Percentiles rank a stretch among this genome's conserved stretches.
Evolutionary conservation across 2,888 invertebrate species (phyloP).

Genomic region (Cylindroiulus punctatus): DNA sequence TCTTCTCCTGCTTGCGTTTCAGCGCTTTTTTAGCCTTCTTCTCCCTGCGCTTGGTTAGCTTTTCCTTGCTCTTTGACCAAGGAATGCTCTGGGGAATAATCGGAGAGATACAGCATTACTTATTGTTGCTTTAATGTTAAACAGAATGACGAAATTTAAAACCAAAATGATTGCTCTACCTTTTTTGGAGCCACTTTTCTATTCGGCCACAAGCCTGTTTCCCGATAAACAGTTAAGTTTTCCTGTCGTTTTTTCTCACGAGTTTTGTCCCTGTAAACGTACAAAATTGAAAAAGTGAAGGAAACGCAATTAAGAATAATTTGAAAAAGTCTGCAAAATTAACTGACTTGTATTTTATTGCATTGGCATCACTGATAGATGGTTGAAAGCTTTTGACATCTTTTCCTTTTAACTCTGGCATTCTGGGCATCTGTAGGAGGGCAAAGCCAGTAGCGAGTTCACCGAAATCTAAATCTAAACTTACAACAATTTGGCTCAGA

Average conservation of each 20-base stretch:
- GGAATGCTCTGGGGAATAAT: constrained; percentile 43
- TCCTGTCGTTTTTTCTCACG: constrained; percentile 78
- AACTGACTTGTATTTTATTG: constrained; percentile 74
- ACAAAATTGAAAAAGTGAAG: constrained; percentile 57
- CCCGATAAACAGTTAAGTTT: constrained; percentile 76
- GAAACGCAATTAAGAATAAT: too few species aligned
- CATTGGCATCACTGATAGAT: constrained; percentile 77
- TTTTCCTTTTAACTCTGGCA: constrained; percentile 89
- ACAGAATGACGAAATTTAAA: background rate
- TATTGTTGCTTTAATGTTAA: background rate
- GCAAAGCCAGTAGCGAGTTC: constrained; percentile 89
- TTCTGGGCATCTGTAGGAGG: constrained; percentile 87
- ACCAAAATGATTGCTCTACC: constrained; percentile 59
- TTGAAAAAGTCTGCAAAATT: constrained; percentile 33
- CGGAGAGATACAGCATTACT: background rate
- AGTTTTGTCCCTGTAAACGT: constrained; percentile 72
- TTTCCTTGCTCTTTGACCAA: constrained; percentile 65
- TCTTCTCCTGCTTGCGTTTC: constrained; percentile 69
- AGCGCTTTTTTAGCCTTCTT: constrained; percentile 66
- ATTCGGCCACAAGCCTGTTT: constrained; percentile 81
- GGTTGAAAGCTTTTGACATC: constrained; percentile 70
- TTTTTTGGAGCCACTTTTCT: constrained; percentile 68
- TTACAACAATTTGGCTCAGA: constrained; percentile 54
- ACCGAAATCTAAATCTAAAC: constrained; percentile 81
- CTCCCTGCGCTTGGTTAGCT: constrained; percentile 72